These are phyloP conservation scores for Montipora sp. DNA, from an alignment of 64 coral and sea anemone genomes.

Conservation along the genomic window DNA sequence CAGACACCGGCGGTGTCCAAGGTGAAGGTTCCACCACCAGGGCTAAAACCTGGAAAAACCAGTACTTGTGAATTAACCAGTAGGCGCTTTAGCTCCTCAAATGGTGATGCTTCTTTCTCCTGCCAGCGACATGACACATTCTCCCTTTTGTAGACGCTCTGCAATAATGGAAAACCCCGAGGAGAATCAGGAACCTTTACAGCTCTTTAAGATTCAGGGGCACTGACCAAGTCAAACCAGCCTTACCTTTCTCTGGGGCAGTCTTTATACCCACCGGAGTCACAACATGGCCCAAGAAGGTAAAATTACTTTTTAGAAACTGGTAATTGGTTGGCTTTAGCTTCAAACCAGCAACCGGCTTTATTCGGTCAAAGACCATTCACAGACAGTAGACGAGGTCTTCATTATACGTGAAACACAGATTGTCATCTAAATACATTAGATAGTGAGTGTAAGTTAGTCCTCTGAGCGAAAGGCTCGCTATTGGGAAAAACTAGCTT, in stretches of 20 bases:
- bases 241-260: conserved; percentile 28
- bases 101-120: conserved; percentile 15
- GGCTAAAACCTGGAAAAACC: conserved; percentile 16
- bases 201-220: conserved; percentile 58
- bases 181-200: conserved; percentile 54
- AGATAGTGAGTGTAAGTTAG: background rate
- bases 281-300: conserved; percentile 54
- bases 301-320: conserved; percentile 33
- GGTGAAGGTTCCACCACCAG: conserved; percentile 20
- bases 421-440: background rate
- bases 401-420: conserved; percentile 1
- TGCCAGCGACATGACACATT: conserved; percentile 8
- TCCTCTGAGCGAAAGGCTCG: background rate
- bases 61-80: conserved; percentile 25
- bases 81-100: conserved; percentile 20
- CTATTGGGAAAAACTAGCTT: background rate
- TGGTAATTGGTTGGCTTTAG: background rate
- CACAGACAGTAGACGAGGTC: background rate
- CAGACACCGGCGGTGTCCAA: conserved; percentile 17
- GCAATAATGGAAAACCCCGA: conserved; percentile 39
- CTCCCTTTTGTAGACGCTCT: conserved; percentile 41
- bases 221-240: conserved; percentile 3
- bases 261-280: conserved; percentile 33
- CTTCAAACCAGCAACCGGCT: background rate
- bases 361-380: too few species aligned